Percentiles rank a stretch among this genome's conserved stretches.
Conservation (phyloP, 2,888 invertebrate genomes). For the Pseudoips prasinana region DNA sequence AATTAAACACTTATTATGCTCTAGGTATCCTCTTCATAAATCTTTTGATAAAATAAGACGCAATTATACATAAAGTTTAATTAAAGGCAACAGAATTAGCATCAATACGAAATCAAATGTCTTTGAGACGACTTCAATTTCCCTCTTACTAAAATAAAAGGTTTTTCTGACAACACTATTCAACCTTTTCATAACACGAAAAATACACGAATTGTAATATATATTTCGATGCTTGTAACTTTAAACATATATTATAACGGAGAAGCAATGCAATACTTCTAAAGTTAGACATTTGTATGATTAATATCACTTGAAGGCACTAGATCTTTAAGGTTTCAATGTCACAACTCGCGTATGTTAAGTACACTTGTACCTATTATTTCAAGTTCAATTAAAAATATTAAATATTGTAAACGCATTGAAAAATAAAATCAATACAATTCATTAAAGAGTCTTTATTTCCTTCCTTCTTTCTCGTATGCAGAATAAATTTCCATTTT, state of each 20-base stretch:
- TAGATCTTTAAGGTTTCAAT: constrained; percentile 54
- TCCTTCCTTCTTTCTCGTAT: too few species aligned
- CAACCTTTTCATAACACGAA: neutral
- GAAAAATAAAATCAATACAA: constrained; percentile 64
- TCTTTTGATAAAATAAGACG: too few species aligned
- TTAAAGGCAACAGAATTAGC: too few species aligned
- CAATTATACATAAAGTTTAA: too few species aligned
- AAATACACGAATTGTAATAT: neutral
- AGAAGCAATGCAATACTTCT: constrained; percentile 36
- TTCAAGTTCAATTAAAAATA: constrained; percentile 57
- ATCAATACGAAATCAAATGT: too few species aligned
- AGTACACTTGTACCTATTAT: constrained; percentile 58
- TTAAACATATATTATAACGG: constrained; percentile 28
- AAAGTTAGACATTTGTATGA: constrained; percentile 39
- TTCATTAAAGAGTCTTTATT: constrained; percentile 13
- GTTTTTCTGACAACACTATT: too few species aligned
- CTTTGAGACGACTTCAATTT: too few species aligned
- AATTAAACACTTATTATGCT: too few species aligned
- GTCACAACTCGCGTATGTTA: constrained; percentile 56
- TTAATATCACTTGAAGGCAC: constrained; percentile 65
- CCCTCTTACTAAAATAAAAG: too few species aligned
- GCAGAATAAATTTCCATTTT: too few species aligned
- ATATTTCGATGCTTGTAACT: constrained; percentile 12
- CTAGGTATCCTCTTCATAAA: too few species aligned
- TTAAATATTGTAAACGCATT: constrained; percentile 65